These are phyloP conservation scores for Proterorhinus semilunaris DNA, from an alignment of 2,113 vertebrate genomes.

Conservation along the genomic window DNA sequence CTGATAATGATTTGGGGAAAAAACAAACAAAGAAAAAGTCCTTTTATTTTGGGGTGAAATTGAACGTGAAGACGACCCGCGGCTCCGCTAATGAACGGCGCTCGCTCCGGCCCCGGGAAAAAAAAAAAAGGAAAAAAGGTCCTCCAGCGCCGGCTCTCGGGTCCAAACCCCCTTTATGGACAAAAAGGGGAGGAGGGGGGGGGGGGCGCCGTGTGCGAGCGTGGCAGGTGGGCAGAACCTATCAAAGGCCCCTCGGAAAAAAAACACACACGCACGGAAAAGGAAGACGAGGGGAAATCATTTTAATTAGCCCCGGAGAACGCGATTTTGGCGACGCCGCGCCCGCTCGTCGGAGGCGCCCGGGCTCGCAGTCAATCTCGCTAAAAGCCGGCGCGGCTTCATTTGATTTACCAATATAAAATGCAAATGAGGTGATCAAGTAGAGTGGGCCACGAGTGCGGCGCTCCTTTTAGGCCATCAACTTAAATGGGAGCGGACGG, in stretches of 20 bases:
- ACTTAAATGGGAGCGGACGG: conserved; percentile 98
- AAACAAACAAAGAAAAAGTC: background rate
- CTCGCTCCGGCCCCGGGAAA: background rate
- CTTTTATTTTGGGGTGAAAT: background rate
- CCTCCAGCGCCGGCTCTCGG: background rate
- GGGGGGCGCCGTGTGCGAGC: conserved; percentile 65
- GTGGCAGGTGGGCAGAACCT: conserved; percentile 92
- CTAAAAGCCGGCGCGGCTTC: conserved; percentile 99
- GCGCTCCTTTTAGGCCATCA: conserved; percentile 98
- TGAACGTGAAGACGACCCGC: background rate
- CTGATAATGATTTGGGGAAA: background rate
- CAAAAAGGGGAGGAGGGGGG: conserved; percentile 8
- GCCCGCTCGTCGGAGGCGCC: conserved; percentile 95
- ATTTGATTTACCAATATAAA: conserved; percentile 99
- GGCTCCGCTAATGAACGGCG: too few relatives aligned
- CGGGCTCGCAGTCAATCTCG: conserved; percentile 97
- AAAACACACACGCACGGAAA: conserved; percentile 65
- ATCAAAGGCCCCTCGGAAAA: conserved; percentile 79
- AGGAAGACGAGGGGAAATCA: conserved; percentile 75
- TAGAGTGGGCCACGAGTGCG: conserved; percentile 91
- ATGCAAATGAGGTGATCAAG: conserved; percentile 99
- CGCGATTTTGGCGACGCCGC: conserved; percentile 83
- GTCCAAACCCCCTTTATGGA: background rate
- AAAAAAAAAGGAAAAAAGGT: too few relatives aligned
- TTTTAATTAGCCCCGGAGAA: conserved; percentile 99